phyloP scores from a whole-genome alignment of 1,140 invertebrate species.

The Drosophila chauvacae region DNA sequence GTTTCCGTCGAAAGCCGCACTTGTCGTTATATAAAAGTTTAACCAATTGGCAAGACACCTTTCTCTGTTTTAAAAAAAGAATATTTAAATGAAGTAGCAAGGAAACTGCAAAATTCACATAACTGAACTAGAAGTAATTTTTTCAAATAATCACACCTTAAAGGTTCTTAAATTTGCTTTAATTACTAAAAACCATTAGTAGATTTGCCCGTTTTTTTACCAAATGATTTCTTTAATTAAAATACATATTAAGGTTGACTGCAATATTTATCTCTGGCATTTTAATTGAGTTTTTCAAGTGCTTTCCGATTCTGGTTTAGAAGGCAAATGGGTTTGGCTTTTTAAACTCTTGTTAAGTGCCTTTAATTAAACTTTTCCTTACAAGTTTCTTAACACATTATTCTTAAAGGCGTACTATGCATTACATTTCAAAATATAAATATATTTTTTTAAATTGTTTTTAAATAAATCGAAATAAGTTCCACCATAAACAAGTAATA shows the following conservation, averaged over 20 bases:
- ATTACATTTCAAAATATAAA: not conserved
- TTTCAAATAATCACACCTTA: not conserved
- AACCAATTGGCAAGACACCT: slow-evolving; percentile 16
- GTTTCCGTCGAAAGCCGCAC: slow-evolving; percentile 34
- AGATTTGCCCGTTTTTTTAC: not conserved
- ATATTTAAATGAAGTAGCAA: not conserved
- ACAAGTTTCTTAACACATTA: not conserved
- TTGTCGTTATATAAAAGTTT: not conserved
- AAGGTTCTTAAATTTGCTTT: not conserved
- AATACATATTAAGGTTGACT: not conserved
- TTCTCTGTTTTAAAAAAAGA: slow-evolving; percentile 14
- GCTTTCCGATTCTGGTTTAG: not conserved
- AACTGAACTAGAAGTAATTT: not conserved
- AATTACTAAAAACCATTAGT: not conserved
- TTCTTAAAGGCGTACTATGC: not conserved
- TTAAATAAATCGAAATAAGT: not conserved
- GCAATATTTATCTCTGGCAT: not conserved
- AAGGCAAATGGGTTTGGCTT: not conserved
- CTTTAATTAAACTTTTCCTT: not conserved
- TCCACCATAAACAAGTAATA: not conserved
- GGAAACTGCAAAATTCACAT: no score
- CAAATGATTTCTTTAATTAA: not conserved
- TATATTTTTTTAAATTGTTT: no score
- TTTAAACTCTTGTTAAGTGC: not conserved
- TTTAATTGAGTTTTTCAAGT: slow-evolving; percentile 1